Percentiles rank a stretch among this genome's conserved stretches.
Conservation (phyloP, 2,113 vertebrate genomes). For the Phalacrocorax carbo region DNA sequence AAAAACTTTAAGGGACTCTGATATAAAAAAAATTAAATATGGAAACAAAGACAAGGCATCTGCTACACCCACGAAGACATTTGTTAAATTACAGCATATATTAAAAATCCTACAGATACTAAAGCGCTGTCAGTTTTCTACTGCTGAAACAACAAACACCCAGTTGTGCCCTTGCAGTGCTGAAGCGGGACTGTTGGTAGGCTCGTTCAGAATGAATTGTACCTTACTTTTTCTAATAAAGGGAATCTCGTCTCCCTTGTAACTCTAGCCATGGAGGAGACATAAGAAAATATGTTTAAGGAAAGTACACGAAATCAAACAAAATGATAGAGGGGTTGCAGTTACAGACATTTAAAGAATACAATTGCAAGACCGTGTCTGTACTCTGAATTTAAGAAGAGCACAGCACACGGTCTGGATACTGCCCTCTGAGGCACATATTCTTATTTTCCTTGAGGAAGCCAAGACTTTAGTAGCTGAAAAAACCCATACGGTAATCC, state of each 20-base stretch:
- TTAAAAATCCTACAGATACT: slow-evolving; percentile 25
- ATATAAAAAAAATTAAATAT: neutral
- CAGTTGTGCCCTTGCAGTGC: neutral
- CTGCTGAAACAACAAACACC: slow-evolving; percentile 3
- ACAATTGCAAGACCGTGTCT: neutral
- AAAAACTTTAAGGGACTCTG: neutral
- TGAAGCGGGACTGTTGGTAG: neutral
- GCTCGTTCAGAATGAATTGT: neutral
- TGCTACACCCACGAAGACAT: slow-evolving; percentile 48
- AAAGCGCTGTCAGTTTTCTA: neutral
- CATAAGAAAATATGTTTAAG: neutral
- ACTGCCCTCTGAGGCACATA: neutral
- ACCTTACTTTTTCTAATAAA: neutral
- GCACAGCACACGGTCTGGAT: neutral
- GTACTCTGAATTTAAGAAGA: neutral
- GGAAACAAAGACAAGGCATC: neutral
- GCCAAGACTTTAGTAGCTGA: neutral
- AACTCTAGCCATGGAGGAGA: neutral
- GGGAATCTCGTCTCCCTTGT: neutral
- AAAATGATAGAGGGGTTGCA: neutral
- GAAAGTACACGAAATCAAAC: neutral
- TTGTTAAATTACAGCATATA: slow-evolving; percentile 41
- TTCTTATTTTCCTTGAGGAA: neutral
- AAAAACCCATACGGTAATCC: neutral
- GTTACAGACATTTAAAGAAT: neutral